phyloP scores from a whole-genome alignment of 2,888 invertebrate species.

The Cephalotes varians region DNA sequence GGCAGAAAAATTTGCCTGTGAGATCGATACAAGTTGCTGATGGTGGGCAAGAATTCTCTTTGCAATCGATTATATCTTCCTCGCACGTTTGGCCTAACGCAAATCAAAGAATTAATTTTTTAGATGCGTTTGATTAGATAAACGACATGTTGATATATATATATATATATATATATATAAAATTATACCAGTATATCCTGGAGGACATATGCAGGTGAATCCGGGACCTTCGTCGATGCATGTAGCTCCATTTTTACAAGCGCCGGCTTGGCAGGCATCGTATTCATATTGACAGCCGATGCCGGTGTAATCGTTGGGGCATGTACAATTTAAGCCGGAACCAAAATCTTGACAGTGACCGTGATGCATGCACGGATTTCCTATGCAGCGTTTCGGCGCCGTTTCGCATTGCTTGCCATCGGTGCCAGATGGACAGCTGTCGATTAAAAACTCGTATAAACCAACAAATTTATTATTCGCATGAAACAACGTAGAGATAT shows the following conservation, averaged over 20 bases:
- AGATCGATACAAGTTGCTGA: constrained; percentile 97
- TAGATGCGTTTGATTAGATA: neutral
- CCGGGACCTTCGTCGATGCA: constrained; percentile 95
- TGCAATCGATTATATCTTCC: constrained; percentile 96
- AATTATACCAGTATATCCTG: constrained; percentile 89
- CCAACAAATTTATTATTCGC: neutral
- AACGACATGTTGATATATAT: neutral
- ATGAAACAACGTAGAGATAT: neutral
- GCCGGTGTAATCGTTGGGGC: constrained; percentile 94
- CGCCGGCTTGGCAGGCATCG: constrained; percentile 95
- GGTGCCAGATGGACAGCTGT: constrained; percentile 96
- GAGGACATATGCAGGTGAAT: constrained; percentile 94
- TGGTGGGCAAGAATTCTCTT: constrained; percentile 97
- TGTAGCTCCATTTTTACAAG: constrained; percentile 97
- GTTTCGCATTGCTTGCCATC: constrained; percentile 99
- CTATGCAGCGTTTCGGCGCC: constrained; percentile 97
- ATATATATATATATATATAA: neutral
- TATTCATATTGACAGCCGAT: constrained; percentile 97
- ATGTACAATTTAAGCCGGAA: constrained; percentile 97
- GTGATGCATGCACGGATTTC: constrained; percentile 97
- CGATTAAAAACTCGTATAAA: constrained; percentile 9
- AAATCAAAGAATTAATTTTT: neutral
- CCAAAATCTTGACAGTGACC: constrained; percentile 98
- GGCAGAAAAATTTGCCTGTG: constrained; percentile 96
- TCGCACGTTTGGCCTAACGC: constrained; percentile 93